Base-by-base conservation (phyloP, 2,888 invertebrate species). In the Norana najaformis region DNA sequence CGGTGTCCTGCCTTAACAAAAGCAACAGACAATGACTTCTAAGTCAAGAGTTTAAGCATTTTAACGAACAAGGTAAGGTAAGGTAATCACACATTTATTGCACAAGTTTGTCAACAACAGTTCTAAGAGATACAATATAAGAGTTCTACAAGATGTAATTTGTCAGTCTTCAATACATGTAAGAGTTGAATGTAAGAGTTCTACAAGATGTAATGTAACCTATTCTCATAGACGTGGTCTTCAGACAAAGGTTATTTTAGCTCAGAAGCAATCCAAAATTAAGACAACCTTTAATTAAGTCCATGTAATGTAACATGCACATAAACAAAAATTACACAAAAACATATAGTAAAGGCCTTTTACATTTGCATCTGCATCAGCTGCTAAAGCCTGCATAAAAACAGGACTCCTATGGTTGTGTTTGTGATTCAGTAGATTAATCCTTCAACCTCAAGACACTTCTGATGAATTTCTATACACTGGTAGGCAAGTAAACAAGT, bases 1-100 rank as follows among this genome's bases (percentile, higher is more conserved):
- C 95, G 0, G 96, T 96, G 91, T 96, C 96, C 90, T 95, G 92
- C 97, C 97, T 94, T 69, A n/a, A 47, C 23, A 92, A n/a, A 89
- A 89, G 35, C 41, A 34, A 91, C 91, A n/a, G 88, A 83, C 37
- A 34, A 34, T 41, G 88, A 91, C 34, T 20, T 41, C 83, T 88
- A 36, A 23, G 18, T 83, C 30, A 38, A 8, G 37, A 83, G 39
- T 39, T 18, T 47, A 53, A 89, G 16, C 38, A 11, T n/a, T n/a
- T 69, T 11, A 69, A 69, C 53, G n/a, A 69, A 69, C 53, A 69
- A 69, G 69, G 69, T 69, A 69, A 69, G 30, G 69, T 4, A 16
- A 16, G 14, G 16, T 69, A n/a, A 69, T n/a, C 69, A 69, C 30
- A n/a, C 69, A 69, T 69, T 69, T n/a, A 16, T 47, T 69, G 13